Evolutionary conservation across 1,140 invertebrate genomes (phyloP).

Genomic region (Laupala kohalensis): DNA sequence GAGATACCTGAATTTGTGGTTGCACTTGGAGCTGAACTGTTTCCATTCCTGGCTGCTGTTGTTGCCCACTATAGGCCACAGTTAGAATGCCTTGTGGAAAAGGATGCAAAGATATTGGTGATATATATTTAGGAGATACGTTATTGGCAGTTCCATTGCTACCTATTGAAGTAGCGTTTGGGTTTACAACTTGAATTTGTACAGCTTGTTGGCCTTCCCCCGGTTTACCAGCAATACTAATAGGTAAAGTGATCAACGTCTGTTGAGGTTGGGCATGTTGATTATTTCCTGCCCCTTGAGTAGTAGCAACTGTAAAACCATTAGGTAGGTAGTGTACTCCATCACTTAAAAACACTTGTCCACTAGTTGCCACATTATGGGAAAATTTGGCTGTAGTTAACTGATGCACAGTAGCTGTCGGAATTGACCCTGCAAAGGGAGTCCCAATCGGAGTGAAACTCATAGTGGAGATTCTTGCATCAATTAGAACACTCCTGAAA

Average conservation of each 20-base stretch:
- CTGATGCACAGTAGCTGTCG: constrained; percentile 48
- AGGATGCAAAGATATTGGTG: constrained; percentile 48
- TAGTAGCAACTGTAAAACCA: constrained; percentile 17
- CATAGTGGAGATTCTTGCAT: constrained; percentile 29
- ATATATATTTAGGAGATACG: constrained; percentile 45
- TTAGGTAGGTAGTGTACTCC: constrained; percentile 57
- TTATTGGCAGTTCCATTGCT: constrained; percentile 22
- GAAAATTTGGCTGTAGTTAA: constrained; percentile 50
- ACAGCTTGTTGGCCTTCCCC: constrained; percentile 48
- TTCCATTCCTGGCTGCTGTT: constrained; percentile 33
- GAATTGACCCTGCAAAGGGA: constrained; percentile 44
- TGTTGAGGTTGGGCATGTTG: constrained; percentile 33
- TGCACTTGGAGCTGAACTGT: constrained; percentile 33
- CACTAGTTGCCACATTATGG: constrained; percentile 42
- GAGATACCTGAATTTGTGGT: constrained; percentile 4
- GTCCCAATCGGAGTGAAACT: constrained; percentile 55
- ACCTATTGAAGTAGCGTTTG: constrained; percentile 36
- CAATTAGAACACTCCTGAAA: not conserved
- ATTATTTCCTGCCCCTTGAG: constrained; percentile 26
- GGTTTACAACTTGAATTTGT: constrained; percentile 59
- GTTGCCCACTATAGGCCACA: constrained; percentile 47
- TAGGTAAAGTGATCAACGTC: constrained; percentile 53
- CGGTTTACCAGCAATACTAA: constrained; percentile 57
- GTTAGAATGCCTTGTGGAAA: constrained; percentile 49
- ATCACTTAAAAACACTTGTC: constrained; percentile 38